phyloP scores from a whole-genome alignment of 1,140 invertebrate species.

The Prorops nasuta region DNA sequence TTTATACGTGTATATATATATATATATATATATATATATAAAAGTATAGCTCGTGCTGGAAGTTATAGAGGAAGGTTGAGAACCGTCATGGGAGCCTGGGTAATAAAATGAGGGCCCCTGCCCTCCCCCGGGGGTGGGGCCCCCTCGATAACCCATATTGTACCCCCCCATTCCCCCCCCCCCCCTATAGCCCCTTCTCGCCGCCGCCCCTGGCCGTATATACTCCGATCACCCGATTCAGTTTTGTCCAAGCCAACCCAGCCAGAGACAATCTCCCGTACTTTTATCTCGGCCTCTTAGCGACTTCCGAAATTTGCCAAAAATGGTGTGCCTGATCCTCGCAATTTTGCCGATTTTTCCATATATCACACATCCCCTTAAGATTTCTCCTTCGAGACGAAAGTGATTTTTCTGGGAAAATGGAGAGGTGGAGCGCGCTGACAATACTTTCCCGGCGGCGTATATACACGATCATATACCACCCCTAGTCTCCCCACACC shows the following conservation, averaged over 20 bases:
- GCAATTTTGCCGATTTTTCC: slow-evolving; percentile 46
- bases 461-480: slow-evolving; percentile 59
- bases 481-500: slow-evolving; percentile 54
- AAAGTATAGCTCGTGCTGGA: too few species aligned
- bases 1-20: too few species aligned
- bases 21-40: too few species aligned
- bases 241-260: slow-evolving; percentile 46
- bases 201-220: slow-evolving; percentile 54
- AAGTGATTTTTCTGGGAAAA: slow-evolving; percentile 46
- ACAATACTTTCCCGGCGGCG: slow-evolving; percentile 53
- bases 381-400: slow-evolving; percentile 1
- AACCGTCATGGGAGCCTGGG: slow-evolving; percentile 42
- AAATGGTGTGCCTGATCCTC: slow-evolving; percentile 40
- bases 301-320: slow-evolving; percentile 40
- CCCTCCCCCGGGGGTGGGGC: slow-evolving; percentile 48
- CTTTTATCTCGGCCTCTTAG: slow-evolving; percentile 19
- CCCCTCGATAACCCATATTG: slow-evolving; percentile 58
- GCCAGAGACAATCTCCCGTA: slow-evolving; percentile 43
- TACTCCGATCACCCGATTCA: slow-evolving; percentile 47
- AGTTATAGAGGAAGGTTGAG: too few species aligned
- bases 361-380: slow-evolving; percentile 22
- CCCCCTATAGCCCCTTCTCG: slow-evolving; percentile 25
- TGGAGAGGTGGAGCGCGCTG: slow-evolving; percentile 51
- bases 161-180: slow-evolving; percentile 42
- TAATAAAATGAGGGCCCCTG: slow-evolving; percentile 59